Evolutionary conservation across 2,797 vertebrate species (phyloP), one percentile per base, ranked within the genome.

Genomic region (Melanotaenia parkinsoni): DNA sequence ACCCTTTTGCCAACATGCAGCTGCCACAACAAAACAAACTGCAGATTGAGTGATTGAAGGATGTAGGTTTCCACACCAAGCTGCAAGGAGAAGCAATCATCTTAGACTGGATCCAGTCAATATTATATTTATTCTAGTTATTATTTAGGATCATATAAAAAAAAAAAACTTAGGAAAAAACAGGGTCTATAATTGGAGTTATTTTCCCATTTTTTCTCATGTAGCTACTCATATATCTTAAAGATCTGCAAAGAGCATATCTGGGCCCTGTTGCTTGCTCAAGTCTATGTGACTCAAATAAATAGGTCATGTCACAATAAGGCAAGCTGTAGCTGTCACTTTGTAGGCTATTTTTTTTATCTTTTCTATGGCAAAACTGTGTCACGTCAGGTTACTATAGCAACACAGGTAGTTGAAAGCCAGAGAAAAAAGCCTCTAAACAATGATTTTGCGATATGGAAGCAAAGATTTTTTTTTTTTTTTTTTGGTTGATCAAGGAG

Each of bases 381-480:
- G 60, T 20, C 70, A 70, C 40, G 10, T 82, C 70, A 63, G 50
- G 74, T 87, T 80, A 68, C 77, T 68, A 76, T 84, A 70, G 81
- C 76, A 84, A 84, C 83, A 43, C 77, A 59, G 54, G 61, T 70
- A 57, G 58, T 79, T 65, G 32, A 56, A 75, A 69, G 60, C 70
- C 56, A 72, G 22, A 32, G 62, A 20, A 7, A 24, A 51, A 33
- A 67, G 50, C 22, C 22, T 22, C 59, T 58, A 40, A 63, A 74
- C 32, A 70, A 28, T 61, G 22, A 68, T 58, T n/a, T 51, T 1
- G 10, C 51, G 61, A 78, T 35, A 8, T 24, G 70, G 33, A 72
- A 64, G 71, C 16, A 67, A 51, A 38, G 18, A 45, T 26, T 26
- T 26, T 26, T 26, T 26, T 5, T 71, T 5, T 71, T 5, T 20